A percentile compares a stretch with the other conserved stretches of the same genome.
Evolutionary conservation across 2,797 vertebrate genomes (phyloP).

Genomic region (Gymnodraco acuticeps): DNA sequence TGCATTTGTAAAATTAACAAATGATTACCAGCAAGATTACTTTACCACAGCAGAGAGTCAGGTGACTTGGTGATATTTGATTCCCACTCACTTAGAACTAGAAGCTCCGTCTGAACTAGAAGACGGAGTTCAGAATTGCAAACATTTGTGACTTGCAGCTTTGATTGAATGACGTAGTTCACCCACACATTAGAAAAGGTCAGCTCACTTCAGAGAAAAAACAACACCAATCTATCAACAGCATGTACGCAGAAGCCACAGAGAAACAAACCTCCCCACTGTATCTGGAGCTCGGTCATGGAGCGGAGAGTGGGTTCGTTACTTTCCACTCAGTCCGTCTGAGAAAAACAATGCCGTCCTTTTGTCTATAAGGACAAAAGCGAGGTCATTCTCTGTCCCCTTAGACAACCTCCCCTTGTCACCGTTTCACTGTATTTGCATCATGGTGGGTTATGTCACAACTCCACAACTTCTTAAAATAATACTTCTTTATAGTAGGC

Average conservation of each 20-base stretch:
- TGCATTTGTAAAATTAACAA: background rate
- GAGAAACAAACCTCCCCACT: slow-evolving; percentile 62
- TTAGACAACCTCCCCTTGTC: slow-evolving; percentile 69
- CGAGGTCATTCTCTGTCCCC: slow-evolving; percentile 55
- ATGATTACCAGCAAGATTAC: background rate
- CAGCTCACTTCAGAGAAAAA: slow-evolving; percentile 50
- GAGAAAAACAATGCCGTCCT: slow-evolving; percentile 59
- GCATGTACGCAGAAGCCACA: slow-evolving; percentile 36
- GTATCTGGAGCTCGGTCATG: slow-evolving; percentile 66
- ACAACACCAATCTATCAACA: slow-evolving; percentile 46
- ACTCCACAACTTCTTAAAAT: slow-evolving; percentile 28
- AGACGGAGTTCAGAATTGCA: no score
- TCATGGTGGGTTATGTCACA: slow-evolving; percentile 70
- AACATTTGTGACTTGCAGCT: slow-evolving; percentile 48
- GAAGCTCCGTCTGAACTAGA: no score
- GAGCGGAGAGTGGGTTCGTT: slow-evolving; percentile 73
- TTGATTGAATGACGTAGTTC: slow-evolving; percentile 66
- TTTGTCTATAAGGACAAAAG: slow-evolving; percentile 67
- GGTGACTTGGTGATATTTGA: background rate
- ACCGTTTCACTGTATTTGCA: slow-evolving; percentile 35
- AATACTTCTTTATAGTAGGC: background rate
- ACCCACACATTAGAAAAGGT: slow-evolving; percentile 67
- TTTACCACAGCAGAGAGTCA: background rate
- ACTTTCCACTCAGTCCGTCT: slow-evolving; percentile 69
- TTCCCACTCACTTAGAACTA: no score